A percentile compares a stretch with the other conserved stretches of the same genome.
Conservation (phyloP, 2,888 invertebrate genomes). For the Oligia fasciuncula region DNA sequence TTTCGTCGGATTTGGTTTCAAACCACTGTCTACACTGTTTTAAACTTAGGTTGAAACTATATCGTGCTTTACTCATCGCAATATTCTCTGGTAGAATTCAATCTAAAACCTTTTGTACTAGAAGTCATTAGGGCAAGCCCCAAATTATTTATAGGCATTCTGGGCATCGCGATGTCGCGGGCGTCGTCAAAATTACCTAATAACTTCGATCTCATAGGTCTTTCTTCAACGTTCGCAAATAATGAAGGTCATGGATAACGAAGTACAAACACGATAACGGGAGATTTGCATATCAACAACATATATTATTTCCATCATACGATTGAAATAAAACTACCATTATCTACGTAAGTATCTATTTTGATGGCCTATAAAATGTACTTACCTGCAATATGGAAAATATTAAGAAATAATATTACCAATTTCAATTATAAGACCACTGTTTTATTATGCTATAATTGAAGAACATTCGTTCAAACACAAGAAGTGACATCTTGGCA, state of each 20-base stretch:
- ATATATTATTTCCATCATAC: constrained; percentile 6
- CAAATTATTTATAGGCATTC: constrained; percentile 1
- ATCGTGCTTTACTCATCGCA: no score
- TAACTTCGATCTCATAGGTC: constrained; percentile 3
- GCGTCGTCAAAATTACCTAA: constrained; percentile 11
- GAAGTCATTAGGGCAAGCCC: neutral
- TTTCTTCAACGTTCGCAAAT: constrained; percentile 1
- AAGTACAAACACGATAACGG: constrained; percentile 27
- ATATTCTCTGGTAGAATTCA: no score
- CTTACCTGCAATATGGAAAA: neutral
- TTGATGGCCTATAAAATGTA: neutral
- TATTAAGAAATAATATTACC: neutral
- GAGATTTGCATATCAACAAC: constrained; percentile 25
- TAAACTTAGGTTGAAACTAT: no score
- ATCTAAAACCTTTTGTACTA: neutral
- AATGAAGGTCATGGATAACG: constrained; percentile 44
- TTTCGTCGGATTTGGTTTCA: no score
- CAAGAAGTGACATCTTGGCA: constrained; percentile 28
- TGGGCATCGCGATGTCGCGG: constrained; percentile 37
- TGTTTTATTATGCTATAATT: neutral
- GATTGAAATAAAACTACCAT: constrained; percentile 20
- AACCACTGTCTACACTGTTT: no score
- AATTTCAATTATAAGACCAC: neutral
- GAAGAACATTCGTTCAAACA: constrained; percentile 16
- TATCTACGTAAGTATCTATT: constrained; percentile 11